phyloP scores from a whole-genome alignment of 2,113 vertebrate species.

The Orycteropus afer region DNA sequence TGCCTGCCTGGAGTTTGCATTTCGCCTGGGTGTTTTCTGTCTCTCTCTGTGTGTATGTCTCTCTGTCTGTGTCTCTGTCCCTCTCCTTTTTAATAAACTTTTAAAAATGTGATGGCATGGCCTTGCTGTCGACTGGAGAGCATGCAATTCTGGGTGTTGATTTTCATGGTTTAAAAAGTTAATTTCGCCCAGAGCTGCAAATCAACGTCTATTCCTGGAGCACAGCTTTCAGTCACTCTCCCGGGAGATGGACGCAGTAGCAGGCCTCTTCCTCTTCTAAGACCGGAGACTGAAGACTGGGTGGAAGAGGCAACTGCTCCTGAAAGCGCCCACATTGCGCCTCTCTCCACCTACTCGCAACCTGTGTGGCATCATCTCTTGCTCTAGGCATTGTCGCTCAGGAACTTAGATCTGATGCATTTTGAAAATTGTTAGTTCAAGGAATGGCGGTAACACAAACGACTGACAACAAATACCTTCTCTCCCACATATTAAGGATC shows the following conservation, averaged over 20 bases:
- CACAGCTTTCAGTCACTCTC: background rate
- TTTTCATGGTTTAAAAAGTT: background rate
- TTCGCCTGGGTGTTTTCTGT: background rate
- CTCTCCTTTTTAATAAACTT: background rate
- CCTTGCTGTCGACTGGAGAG: background rate
- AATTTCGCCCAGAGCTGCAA: background rate
- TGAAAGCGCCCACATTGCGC: rapidly evolving
- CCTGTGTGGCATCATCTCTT: background rate
- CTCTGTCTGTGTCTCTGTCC: too few species aligned
- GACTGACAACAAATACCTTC: background rate
- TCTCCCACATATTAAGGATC: background rate
- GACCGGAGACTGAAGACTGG: background rate
- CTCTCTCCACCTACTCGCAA: background rate
- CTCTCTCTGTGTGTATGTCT: too few species aligned
- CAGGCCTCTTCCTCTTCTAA: background rate
- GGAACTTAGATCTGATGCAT: background rate
- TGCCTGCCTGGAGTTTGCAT: background rate
- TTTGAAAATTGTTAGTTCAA: background rate
- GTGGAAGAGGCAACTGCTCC: background rate
- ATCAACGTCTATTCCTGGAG: background rate
- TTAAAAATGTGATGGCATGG: background rate
- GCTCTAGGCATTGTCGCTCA: background rate
- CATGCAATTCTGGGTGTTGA: background rate
- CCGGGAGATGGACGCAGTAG: rapidly evolving
- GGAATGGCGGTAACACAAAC: background rate